Conservation (phyloP, 2,113 vertebrate genomes). For the Triplophysa siluroides region DNA sequence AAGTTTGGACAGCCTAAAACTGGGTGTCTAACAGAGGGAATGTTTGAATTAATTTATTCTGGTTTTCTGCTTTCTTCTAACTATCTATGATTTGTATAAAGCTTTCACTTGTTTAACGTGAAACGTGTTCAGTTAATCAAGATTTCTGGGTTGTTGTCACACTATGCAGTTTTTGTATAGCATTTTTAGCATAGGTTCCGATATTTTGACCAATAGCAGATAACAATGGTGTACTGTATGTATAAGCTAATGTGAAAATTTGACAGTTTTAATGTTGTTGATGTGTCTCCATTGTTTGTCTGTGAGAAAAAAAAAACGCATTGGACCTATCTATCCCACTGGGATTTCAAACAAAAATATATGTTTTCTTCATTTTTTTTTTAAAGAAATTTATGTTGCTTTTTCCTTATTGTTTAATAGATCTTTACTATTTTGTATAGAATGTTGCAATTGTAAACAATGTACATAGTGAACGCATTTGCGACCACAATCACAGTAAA, state of each 20-base stretch:
- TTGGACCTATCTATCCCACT: conserved; percentile 46
- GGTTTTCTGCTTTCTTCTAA: conserved; percentile 3
- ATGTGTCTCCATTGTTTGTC: conserved; percentile 19
- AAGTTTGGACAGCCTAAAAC: background rate
- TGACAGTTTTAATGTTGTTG: conserved; percentile 25
- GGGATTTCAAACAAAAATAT: conserved; percentile 61
- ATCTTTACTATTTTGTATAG: conserved; percentile 78
- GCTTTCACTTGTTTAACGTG: background rate
- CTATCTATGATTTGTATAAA: background rate
- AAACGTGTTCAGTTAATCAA: background rate
- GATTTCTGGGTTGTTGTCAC: conserved; percentile 7
- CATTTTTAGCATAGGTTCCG: background rate
- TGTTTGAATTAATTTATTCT: conserved; percentile 1
- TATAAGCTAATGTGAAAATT: conserved; percentile 29
- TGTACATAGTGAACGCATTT: conserved; percentile 76
- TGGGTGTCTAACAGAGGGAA: background rate
- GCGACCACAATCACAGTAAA: conserved; percentile 77
- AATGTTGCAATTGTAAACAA: conserved; percentile 72
- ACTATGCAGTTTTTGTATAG: conserved; percentile 12
- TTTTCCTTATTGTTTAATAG: conserved; percentile 70
- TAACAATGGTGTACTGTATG: conserved; percentile 3
- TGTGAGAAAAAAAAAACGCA: conserved; percentile 4
- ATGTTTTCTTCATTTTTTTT: conserved; percentile 56
- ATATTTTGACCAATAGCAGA: conserved; percentile 28
- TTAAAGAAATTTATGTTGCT: conserved; percentile 58